Conservation (phyloP, 2,888 invertebrate species). For the Smittia aterrima region DNA sequence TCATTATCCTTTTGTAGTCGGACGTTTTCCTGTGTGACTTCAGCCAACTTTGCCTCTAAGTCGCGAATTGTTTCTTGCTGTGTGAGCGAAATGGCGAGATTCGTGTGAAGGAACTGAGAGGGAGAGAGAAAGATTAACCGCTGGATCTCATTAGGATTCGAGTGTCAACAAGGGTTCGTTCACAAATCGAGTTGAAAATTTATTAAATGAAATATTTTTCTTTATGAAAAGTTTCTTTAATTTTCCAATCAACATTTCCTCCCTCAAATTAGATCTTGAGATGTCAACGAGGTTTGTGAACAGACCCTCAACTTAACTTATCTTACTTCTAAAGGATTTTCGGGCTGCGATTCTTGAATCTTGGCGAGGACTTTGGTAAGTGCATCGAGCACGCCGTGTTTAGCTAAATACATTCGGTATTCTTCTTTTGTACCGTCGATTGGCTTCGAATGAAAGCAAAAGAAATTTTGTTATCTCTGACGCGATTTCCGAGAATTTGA, state of each 20-base stretch:
- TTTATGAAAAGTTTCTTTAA: no score
- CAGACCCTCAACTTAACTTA: background rate
- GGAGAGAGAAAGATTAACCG: no score
- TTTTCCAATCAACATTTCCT: no score
- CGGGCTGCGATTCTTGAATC: constrained; percentile 9
- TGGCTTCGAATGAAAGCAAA: no score
- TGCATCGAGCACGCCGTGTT: constrained; percentile 26
- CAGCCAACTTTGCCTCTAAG: background rate
- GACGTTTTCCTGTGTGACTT: background rate
- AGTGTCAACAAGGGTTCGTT: no score
- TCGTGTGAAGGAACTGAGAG: background rate
- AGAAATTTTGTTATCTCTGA: background rate
- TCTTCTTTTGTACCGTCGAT: constrained; percentile 29
- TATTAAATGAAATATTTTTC: no score
- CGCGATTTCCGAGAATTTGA: background rate
- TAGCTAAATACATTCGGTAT: constrained; percentile 16
- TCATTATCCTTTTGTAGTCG: constrained; percentile 18
- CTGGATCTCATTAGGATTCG: no score
- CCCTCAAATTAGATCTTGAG: no score
- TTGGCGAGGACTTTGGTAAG: constrained; percentile 14
- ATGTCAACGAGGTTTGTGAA: no score
- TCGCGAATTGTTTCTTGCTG: background rate
- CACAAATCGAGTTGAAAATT: no score
- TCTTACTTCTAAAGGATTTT: constrained; percentile 13
- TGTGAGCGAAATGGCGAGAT: background rate